Evolutionary conservation across 92 coral and sea anemone genomes (phyloP), one percentile per base, ranked within the genome.

Genomic region (Phenganax subtilis): DNA sequence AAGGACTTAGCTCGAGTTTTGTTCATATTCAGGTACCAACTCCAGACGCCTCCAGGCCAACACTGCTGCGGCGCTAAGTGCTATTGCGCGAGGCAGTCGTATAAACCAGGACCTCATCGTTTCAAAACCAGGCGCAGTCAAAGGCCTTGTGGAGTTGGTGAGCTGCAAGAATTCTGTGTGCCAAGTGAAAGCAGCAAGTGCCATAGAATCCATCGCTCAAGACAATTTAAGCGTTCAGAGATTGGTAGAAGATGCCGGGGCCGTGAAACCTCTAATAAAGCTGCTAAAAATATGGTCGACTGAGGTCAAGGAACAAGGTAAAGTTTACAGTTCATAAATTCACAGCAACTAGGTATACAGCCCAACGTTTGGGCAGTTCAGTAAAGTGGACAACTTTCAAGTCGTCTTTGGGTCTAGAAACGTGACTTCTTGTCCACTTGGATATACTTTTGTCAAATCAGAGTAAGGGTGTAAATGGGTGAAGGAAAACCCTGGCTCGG

Each of bases 101-200:
- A 87, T 83, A 76, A 96, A 96, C 85, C 99, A 96, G 84, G 88
- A 96, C 54, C 89, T 92, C 51, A 76, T 96, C 16, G 88, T 91
- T 3, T 88, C 92, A 12, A 79, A 14, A 51, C 87, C 86, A 53
- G 99, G 97, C 27, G 99, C 93, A 47, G 99, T 96, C 27, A 84
- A 86, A 69, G 91, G 91, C 11, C 89, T 96, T 9, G 99, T 96
- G 37, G 70, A 87, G 12, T 89, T 92, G 71, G 90, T 91, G 30
- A 85, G 89, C 68, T 88, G 89, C 83, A 87, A 86, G 37, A 90
- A 88, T 67, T 87, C 97, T 0, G 86, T 91, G n/a, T 96, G 99
- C 67, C 99, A 96, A 85, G 99, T 96, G 82, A 96, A 96, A 70
- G 99, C 99, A 7, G 99, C 99, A 7, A 86, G 97, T 81, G 99